phyloP scores from a whole-genome alignment of 2,797 vertebrate genomes.

The Darevskia mixta region DNA sequence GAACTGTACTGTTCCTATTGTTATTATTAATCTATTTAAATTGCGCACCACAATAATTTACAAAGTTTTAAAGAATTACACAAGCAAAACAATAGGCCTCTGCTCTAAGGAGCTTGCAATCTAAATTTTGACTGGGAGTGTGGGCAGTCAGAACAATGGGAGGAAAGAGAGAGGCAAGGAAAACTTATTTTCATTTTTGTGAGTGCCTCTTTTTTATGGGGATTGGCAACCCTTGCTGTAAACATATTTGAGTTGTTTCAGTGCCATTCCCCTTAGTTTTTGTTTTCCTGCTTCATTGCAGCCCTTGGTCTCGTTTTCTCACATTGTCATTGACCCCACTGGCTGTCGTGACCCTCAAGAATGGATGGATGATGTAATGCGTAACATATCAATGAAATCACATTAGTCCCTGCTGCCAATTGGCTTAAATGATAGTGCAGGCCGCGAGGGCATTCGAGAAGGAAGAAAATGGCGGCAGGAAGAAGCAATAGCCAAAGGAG shows the following conservation, averaged over 20 bases:
- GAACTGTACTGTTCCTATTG: neutral
- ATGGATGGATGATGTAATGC: too few species aligned
- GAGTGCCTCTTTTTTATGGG: neutral
- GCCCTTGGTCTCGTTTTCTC: neutral
- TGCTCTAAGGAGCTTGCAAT: neutral
- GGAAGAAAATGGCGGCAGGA: too few species aligned
- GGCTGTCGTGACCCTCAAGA: too few species aligned
- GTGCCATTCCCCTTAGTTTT: neutral
- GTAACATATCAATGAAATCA: too few species aligned
- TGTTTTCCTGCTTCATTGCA: neutral
- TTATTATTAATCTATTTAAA: conserved; percentile 4
- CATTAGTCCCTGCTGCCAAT: too few species aligned
- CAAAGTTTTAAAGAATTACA: neutral
- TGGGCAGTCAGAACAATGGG: neutral
- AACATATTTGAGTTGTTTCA: neutral
- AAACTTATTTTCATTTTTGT: neutral
- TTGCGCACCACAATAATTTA: neutral
- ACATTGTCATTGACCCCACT: neutral
- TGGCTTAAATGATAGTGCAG: too few species aligned
- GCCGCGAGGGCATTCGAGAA: too few species aligned
- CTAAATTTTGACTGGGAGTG: too few species aligned
- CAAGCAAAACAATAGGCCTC: neutral
- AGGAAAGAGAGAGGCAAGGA: neutral
- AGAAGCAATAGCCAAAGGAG: too few species aligned
- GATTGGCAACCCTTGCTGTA: neutral